phyloP scores from a whole-genome alignment of 2,113 vertebrate genomes.

The Anarrhichthys ocellatus region DNA sequence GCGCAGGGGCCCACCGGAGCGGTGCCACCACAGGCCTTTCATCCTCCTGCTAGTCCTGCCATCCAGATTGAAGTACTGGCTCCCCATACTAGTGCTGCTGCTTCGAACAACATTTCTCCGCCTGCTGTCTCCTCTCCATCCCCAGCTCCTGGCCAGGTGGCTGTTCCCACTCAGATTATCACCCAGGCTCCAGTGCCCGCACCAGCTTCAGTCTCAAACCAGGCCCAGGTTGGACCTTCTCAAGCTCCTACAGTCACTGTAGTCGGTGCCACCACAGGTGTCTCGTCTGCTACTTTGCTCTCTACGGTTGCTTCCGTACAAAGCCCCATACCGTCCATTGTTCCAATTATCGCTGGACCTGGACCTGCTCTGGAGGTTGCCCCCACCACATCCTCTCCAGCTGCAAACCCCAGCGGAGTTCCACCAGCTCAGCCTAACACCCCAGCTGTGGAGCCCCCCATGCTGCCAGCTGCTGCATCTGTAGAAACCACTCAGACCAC shows the following conservation, averaged over 20 bases:
- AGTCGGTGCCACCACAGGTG: conserved; percentile 40
- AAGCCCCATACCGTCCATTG: conserved; percentile 66
- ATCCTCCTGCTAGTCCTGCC: conserved; percentile 52
- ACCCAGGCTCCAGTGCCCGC: conserved; percentile 54
- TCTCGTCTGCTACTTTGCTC: conserved; percentile 54
- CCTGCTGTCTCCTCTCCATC: conserved; percentile 59
- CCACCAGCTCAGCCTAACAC: conserved; percentile 53
- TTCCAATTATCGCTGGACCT: conserved; percentile 63
- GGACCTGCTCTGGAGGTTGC: conserved; percentile 59
- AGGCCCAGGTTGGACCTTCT: conserved; percentile 35
- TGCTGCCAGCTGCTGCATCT: conserved; percentile 37
- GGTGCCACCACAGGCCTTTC: conserved; percentile 49
- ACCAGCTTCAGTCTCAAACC: conserved; percentile 48
- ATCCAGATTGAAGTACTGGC: conserved; percentile 58
- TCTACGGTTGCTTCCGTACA: conserved; percentile 60
- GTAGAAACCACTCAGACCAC: conserved; percentile 56
- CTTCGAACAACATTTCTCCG: conserved; percentile 45
- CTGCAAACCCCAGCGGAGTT: conserved; percentile 49
- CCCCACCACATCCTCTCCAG: conserved; percentile 57
- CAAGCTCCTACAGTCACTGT: conserved; percentile 57
- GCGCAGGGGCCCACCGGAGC: conserved; percentile 69
- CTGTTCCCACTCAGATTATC: conserved; percentile 50
- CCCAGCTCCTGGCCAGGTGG: conserved; percentile 51
- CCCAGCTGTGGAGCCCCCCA: conserved; percentile 37
- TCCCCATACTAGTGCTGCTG: conserved; percentile 32